Conservation (phyloP, 2,113 vertebrate species). For the Oxyura jamaicensis region DNA sequence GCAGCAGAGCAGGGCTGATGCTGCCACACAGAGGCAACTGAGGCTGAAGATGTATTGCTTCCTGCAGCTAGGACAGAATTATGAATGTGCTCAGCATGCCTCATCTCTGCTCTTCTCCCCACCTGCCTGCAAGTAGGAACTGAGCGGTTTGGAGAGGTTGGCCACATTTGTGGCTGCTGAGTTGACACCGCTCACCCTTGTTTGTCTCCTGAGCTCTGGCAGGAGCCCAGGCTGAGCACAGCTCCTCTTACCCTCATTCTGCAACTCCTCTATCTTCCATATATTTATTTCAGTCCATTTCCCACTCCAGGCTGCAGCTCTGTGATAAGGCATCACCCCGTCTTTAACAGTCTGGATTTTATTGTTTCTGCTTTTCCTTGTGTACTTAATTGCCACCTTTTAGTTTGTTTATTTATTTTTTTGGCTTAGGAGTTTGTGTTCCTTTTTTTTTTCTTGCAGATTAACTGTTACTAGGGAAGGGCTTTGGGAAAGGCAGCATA, state of each 20-base stretch:
- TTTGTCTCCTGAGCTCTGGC: neutral
- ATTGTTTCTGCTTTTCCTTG: neutral
- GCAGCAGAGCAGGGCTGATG: neutral
- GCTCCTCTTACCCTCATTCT: neutral
- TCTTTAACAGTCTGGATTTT: neutral
- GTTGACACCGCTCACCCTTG: rapidly evolving
- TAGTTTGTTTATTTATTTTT: neutral
- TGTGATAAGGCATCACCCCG: neutral
- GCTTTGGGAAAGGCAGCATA: neutral
- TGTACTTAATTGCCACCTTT: neutral
- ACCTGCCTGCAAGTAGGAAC: rapidly evolving
- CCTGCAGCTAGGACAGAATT: neutral
- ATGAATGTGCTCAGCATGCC: neutral
- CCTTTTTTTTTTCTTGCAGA: neutral
- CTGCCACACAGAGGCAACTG: neutral
- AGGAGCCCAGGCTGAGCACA: neutral
- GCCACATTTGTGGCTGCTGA: neutral
- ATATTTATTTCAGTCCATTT: neutral
- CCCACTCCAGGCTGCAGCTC: neutral
- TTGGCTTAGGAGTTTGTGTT: neutral
- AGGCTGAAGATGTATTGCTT: neutral
- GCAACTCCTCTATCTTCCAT: neutral
- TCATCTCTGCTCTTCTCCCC: neutral
- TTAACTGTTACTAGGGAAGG: neutral
- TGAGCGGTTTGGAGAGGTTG: neutral